Evolutionary conservation across 1,140 invertebrate genomes (phyloP).

Genomic region (Achroia grisella): DNA sequence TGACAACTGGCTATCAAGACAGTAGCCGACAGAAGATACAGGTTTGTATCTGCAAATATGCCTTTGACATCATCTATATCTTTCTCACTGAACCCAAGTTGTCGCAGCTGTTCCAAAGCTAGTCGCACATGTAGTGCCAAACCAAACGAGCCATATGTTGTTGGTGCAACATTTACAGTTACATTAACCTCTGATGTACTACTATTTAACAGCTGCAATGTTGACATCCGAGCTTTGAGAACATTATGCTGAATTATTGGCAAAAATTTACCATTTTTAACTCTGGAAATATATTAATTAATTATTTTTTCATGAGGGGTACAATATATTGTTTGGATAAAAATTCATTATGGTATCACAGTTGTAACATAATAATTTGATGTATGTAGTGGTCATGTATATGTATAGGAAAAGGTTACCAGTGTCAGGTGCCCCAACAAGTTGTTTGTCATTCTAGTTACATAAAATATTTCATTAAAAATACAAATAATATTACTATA

Average conservation of each 20-base stretch:
- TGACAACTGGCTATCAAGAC: conserved; percentile 94
- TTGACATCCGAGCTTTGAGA: conserved; percentile 83
- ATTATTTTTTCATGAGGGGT: too few relatives aligned
- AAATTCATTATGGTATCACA: too few relatives aligned
- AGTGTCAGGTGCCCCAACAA: too few relatives aligned
- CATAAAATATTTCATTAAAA: too few relatives aligned
- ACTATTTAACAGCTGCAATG: conserved; percentile 79
- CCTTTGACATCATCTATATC: conserved; percentile 98
- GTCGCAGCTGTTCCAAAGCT: conserved; percentile 82
- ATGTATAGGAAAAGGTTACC: conserved; percentile 8
- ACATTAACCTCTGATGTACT: conserved; percentile 76
- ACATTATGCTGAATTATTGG: conserved; percentile 90
- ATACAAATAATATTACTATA: too few relatives aligned
- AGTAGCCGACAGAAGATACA: conserved; percentile 94
- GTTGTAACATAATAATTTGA: neutral
- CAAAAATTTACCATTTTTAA: conserved; percentile 82
- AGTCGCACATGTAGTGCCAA: conserved; percentile 87
- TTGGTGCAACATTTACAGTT: conserved; percentile 76
- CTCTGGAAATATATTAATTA: conserved; percentile 55
- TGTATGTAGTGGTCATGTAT: neutral
- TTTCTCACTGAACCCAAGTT: conserved; percentile 91
- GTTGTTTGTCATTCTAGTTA: too few relatives aligned
- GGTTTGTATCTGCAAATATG: conserved; percentile 96
- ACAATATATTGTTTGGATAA: too few relatives aligned
- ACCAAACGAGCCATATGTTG: conserved; percentile 81